phyloP scores from a whole-genome alignment of 1,140 invertebrate species.

The Polyergus mexicanus region DNA sequence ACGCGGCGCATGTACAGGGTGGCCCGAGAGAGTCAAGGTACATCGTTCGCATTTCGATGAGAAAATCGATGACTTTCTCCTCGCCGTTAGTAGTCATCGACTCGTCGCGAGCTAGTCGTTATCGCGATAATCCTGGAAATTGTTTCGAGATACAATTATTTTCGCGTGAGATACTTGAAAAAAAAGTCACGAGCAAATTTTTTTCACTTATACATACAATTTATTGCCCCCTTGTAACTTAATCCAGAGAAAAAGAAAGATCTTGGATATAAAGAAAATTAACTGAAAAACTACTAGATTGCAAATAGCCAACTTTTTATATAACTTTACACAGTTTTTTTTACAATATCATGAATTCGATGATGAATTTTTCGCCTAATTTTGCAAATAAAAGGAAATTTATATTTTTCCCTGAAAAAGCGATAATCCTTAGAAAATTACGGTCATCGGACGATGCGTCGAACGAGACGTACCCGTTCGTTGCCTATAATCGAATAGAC shows the following conservation, averaged over 20 bases:
- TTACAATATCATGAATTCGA: not conserved
- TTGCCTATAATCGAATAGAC: conserved; percentile 1
- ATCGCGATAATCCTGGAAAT: conserved; percentile 1
- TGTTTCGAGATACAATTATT: not conserved
- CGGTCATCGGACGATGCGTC: not conserved
- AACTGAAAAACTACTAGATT: not conserved
- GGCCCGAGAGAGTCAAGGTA: conserved; percentile 29
- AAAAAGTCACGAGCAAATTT: not conserved
- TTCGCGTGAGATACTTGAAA: too few relatives aligned
- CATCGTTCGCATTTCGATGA: conserved; percentile 20
- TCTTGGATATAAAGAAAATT: not conserved
- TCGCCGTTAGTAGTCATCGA: not conserved
- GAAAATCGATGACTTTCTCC: conserved; percentile 46
- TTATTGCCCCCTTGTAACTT: not conserved
- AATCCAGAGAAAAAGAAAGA: not conserved
- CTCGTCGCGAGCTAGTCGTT: not conserved
- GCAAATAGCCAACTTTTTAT: not conserved
- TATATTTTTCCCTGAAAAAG: not conserved
- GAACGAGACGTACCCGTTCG: not conserved
- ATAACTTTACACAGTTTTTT: not conserved
- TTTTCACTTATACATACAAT: not conserved
- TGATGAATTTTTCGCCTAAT: not conserved
- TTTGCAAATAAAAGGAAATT: not conserved
- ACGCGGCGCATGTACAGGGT: conserved; percentile 62
- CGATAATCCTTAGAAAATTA: not conserved